A percentile compares a stretch with the other conserved stretches of the same genome.
Evolutionary conservation across 2,888 invertebrate species (phyloP).

Genomic region (Anthrax anthrax): DNA sequence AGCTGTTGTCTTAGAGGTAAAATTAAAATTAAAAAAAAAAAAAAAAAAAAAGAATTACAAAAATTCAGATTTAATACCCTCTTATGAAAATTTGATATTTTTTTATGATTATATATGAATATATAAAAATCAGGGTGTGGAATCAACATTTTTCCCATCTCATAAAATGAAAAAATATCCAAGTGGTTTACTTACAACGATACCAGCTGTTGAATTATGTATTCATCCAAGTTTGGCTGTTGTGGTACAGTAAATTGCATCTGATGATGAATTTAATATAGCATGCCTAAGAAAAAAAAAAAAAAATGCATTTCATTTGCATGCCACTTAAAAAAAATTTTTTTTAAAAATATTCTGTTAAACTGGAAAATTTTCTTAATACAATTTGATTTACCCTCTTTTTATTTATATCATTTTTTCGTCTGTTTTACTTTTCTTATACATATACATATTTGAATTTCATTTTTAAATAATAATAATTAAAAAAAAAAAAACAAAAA

Average conservation of each 20-base stretch:
- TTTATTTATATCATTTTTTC: neutral
- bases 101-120: too few species aligned
- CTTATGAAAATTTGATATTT: too few species aligned
- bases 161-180: constrained; percentile 35
- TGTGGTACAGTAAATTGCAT: constrained; percentile 23
- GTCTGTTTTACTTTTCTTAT: neutral
- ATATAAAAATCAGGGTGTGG: constrained; percentile 27
- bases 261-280: neutral
- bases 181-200: constrained; percentile 33
- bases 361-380: too few species aligned
- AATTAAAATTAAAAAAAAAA: too few species aligned
- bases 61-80: too few species aligned
- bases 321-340: neutral
- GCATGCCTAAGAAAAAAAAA: neutral
- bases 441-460: neutral
- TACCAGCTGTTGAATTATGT: constrained; percentile 32
- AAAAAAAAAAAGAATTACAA: too few species aligned
- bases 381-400: too few species aligned
- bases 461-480: neutral
- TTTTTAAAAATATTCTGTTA: neutral
- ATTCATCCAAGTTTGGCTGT: constrained; percentile 32
- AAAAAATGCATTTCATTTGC: neutral
- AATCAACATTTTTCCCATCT: constrained; percentile 32
- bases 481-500: neutral
- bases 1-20: constrained; percentile 42